Evolutionary conservation across 2,888 invertebrate species (phyloP).

Genomic region (Therioaphis trifolii): DNA sequence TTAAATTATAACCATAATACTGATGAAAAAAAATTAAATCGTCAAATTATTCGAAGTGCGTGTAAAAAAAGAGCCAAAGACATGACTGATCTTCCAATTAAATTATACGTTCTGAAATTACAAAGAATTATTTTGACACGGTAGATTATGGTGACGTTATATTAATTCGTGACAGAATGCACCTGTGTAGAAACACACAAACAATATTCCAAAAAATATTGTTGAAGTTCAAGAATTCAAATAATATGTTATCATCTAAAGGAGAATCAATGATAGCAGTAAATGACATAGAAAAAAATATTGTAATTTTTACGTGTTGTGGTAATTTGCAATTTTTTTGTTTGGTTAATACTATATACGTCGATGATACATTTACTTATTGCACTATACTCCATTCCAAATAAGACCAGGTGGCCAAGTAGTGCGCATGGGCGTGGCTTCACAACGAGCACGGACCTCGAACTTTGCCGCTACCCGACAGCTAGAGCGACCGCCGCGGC

Average conservation of each 20-base stretch:
- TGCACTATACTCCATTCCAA: too few relatives aligned
- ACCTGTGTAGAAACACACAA: not conserved
- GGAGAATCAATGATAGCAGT: not conserved
- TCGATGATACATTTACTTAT: too few relatives aligned
- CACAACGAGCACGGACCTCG: too few relatives aligned
- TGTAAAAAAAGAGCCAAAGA: too few relatives aligned
- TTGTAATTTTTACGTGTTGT: not conserved
- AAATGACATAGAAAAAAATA: not conserved
- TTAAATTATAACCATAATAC: too few relatives aligned
- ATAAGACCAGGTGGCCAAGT: too few relatives aligned
- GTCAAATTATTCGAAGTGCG: too few relatives aligned
- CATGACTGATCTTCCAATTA: too few relatives aligned
- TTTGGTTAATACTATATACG: conserved; percentile 7
- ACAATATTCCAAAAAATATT: conserved; percentile 2
- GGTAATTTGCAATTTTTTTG: not conserved
- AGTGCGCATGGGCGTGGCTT: too few relatives aligned
- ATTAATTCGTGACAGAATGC: not conserved
- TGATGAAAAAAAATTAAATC: too few relatives aligned
- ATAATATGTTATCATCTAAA: not conserved
- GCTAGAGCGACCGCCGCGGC: too few relatives aligned
- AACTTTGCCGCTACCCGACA: too few relatives aligned
- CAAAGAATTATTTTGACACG: not conserved
- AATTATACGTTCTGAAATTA: not conserved
- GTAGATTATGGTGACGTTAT: not conserved
- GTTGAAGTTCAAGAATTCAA: not conserved